These are phyloP conservation scores for Drosophila pachea DNA, from an alignment of 1,140 invertebrate species.

Conservation along the genomic window DNA sequence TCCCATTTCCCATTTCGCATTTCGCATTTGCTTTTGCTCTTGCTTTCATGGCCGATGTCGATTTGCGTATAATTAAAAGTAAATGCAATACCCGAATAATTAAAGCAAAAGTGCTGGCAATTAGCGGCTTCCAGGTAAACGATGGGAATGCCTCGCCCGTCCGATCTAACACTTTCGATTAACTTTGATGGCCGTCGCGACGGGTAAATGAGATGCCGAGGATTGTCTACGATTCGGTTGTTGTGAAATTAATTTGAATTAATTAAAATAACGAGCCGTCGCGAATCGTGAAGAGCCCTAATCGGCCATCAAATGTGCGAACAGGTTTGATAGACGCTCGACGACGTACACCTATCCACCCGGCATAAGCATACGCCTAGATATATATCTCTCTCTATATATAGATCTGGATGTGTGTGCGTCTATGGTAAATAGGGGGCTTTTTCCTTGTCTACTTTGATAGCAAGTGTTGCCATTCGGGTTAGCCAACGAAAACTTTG, in stretches of 20 bases:
- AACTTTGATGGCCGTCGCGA: neutral
- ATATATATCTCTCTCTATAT: no score
- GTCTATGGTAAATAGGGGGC: neutral
- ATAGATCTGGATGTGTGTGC: neutral
- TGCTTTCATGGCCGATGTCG: neutral
- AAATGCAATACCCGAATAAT: neutral
- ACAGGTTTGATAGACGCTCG: slow-evolving; percentile 25
- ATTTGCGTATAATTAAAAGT: neutral
- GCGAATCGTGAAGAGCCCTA: slow-evolving; percentile 18
- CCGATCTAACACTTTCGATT: slow-evolving; percentile 30
- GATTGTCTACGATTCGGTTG: slow-evolving; percentile 4
- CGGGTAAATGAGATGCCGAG: no score
- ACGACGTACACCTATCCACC: neutral
- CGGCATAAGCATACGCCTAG: no score
- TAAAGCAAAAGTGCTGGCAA: neutral
- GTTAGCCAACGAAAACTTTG: neutral
- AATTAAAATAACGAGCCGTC: slow-evolving; percentile 14
- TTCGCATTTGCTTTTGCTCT: neutral
- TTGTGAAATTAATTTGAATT: slow-evolving; percentile 27
- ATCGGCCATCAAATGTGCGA: slow-evolving; percentile 3
- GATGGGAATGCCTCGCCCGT: neutral
- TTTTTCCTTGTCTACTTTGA: neutral
- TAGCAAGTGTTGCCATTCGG: neutral
- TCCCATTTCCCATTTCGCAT: no score
- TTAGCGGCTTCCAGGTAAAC: neutral